Conservation (phyloP, 2,113 vertebrate species). For the Thryonomys swinderianus region DNA sequence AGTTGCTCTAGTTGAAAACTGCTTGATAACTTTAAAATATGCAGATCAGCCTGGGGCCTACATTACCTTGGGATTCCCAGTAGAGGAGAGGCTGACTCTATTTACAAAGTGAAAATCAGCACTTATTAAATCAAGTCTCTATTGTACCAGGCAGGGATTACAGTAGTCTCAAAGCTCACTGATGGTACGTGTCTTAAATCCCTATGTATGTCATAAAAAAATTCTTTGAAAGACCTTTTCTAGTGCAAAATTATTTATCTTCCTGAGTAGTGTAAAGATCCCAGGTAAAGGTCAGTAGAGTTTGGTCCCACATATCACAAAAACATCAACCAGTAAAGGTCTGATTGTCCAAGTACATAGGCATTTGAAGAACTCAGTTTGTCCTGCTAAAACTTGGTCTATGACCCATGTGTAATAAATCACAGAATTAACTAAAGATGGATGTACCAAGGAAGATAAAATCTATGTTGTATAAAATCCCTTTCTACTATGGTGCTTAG, state of each 20-base stretch:
- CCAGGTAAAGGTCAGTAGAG: background rate
- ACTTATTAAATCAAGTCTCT: constrained; percentile 79
- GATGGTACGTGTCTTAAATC: constrained; percentile 40
- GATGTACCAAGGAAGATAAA: background rate
- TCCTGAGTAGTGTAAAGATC: background rate
- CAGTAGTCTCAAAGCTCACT: constrained; percentile 47
- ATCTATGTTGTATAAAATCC: background rate
- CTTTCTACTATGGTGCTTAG: background rate
- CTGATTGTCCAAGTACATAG: background rate
- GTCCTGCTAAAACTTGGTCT: background rate
- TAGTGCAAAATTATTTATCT: constrained; percentile 5
- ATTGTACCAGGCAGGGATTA: constrained; percentile 63
- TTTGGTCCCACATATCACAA: background rate
- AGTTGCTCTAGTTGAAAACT: constrained; percentile 55
- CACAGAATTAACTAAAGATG: background rate
- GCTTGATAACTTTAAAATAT: constrained; percentile 78
- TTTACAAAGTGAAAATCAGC: constrained; percentile 78
- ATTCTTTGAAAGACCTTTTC: constrained; percentile 51
- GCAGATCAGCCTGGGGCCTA: constrained; percentile 76
- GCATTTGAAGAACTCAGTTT: background rate
- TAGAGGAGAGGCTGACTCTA: constrained; percentile 74
- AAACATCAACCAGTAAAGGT: background rate
- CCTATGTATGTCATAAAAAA: background rate
- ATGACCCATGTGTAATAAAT: background rate
- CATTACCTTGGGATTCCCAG: constrained; percentile 64